phyloP scores from a whole-genome alignment of 1,140 invertebrate species.

The Calephelis virginiensis region DNA sequence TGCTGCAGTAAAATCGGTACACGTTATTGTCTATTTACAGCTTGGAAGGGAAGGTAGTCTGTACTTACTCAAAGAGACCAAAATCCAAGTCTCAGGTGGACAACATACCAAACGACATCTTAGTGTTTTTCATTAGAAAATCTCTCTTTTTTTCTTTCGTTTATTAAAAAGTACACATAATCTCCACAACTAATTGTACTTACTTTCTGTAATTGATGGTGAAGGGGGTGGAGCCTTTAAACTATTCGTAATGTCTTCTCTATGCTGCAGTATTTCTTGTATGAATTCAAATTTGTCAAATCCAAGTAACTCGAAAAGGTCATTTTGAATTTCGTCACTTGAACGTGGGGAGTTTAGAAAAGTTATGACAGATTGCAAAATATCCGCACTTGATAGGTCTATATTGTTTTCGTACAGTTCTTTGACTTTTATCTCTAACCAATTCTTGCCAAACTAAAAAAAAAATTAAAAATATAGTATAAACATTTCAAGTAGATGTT shows the following conservation, averaged over 20 bases:
- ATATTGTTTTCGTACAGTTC: slow-evolving; percentile 68
- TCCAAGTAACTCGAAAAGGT: slow-evolving; percentile 92
- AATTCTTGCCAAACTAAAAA: slow-evolving; percentile 79
- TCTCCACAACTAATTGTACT: slow-evolving; percentile 24
- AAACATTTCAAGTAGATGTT: background rate
- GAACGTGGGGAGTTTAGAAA: slow-evolving; percentile 82
- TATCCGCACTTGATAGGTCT: slow-evolving; percentile 79
- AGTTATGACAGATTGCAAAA: slow-evolving; percentile 80
- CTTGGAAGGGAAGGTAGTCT: no score
- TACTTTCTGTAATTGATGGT: slow-evolving; percentile 58
- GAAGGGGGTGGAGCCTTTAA: slow-evolving; percentile 55
- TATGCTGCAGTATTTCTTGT: slow-evolving; percentile 86
- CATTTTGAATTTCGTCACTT: slow-evolving; percentile 89
- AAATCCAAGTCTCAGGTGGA: no score
- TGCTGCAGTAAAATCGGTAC: no score
- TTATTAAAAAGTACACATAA: no score
- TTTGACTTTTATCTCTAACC: slow-evolving; percentile 80
- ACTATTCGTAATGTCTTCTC: slow-evolving; percentile 80
- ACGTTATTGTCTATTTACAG: no score
- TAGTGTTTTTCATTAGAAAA: no score
- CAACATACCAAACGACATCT: no score
- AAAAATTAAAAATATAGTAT: slow-evolving; percentile 22
- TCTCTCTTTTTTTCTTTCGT: no score
- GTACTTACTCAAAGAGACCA: no score
- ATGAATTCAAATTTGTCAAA: slow-evolving; percentile 94